phyloP scores from a whole-genome alignment of 30 jellyfish, hydroid and myxozoan species.

The Turritopsis rubra region DNA sequence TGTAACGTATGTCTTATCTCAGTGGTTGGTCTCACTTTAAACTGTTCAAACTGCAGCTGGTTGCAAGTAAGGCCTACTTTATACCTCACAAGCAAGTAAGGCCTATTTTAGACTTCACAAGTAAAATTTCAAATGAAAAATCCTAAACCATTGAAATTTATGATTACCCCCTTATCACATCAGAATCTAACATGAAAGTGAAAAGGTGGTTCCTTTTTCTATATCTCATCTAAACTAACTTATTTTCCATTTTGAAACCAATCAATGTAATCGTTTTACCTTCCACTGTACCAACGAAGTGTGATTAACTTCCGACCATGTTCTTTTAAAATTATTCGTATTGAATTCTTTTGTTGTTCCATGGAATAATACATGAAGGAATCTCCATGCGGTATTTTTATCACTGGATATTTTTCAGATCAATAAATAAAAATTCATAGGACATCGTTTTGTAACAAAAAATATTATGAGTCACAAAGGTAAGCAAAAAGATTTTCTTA shows the following conservation, averaged over 20 bases:
- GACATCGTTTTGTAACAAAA: background rate
- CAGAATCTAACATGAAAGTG: background rate
- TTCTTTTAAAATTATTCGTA: conserved; percentile 6
- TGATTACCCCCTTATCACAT: background rate
- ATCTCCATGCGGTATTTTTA: background rate
- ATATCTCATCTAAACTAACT: background rate
- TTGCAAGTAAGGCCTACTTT: too few relatives aligned
- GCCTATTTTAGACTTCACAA: too few relatives aligned
- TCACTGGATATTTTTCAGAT: background rate
- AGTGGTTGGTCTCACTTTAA: too few relatives aligned
- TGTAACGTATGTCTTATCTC: too few relatives aligned
- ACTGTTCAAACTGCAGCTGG: too few relatives aligned
- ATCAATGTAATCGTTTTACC: too few relatives aligned
- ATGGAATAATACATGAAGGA: background rate
- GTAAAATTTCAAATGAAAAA: too few relatives aligned
- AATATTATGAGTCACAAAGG: background rate
- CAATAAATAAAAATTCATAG: background rate
- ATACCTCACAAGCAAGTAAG: too few relatives aligned
- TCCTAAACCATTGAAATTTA: too few relatives aligned
- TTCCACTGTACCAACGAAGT: conserved; percentile 8
- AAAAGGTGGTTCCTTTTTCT: background rate
- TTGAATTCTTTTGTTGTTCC: background rate
- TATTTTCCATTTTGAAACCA: too few relatives aligned
- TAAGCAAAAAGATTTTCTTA: background rate
- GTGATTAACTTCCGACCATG: conserved; percentile 3